These are phyloP conservation scores for Scomber scombrus DNA, from an alignment of 2,113 vertebrate species.

Conservation along the genomic window DNA sequence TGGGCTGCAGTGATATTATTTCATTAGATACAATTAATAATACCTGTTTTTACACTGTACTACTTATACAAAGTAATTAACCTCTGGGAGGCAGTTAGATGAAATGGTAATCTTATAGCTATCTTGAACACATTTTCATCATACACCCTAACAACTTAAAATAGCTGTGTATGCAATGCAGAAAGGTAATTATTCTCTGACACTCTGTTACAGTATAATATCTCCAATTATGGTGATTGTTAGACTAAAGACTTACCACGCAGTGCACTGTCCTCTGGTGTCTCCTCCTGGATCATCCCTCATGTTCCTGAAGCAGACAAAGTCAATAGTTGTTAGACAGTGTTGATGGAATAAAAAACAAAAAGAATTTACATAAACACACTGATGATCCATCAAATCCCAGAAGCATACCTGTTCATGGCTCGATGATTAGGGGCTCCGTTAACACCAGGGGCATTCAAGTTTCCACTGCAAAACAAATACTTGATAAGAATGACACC, in stretches of 20 bases:
- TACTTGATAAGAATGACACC: neutral
- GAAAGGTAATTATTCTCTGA: neutral
- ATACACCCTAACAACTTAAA: neutral
- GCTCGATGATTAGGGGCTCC: neutral
- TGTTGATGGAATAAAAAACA: neutral
- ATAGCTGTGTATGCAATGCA: neutral
- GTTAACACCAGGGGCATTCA: neutral
- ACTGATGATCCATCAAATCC: neutral
- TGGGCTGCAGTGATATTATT: neutral
- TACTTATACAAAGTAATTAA: neutral
- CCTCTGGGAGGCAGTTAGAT: neutral
- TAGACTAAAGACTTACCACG: conserved; percentile 20
- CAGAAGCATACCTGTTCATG: conserved; percentile 34
- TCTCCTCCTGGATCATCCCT: conserved; percentile 54
- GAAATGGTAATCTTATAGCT: neutral
- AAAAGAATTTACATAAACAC: conserved; percentile 1
- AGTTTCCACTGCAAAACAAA: conserved; percentile 41
- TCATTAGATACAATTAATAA: neutral
- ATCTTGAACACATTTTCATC: neutral
- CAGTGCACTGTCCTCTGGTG: neutral
- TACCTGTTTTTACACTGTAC: neutral
- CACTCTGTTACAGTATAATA: neutral
- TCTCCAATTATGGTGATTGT: neutral
- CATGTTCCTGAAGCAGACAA: conserved; percentile 16
- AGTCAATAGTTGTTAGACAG: neutral